A percentile compares a stretch with the other conserved stretches of the same genome.
phyloP scores from a whole-genome alignment of 2,113 vertebrate genomes.

The human (Homo sapiens) region DNA sequence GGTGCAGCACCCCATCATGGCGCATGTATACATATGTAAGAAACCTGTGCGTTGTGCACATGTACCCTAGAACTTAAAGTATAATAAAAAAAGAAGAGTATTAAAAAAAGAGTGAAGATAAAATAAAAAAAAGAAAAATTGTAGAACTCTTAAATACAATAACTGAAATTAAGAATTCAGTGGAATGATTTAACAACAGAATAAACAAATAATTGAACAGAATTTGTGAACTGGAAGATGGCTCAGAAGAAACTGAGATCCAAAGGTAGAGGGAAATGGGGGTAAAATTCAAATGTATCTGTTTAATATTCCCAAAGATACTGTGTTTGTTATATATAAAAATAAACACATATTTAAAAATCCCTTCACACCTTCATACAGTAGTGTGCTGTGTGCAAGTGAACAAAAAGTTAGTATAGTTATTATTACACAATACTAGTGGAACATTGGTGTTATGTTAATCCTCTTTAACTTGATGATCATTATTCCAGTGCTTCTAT shows the following conservation, averaged over 20 bases:
- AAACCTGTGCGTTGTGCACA: too few species aligned
- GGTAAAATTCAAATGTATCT: not conserved
- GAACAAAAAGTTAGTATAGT: not conserved
- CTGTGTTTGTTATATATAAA: not conserved
- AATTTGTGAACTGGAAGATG: not conserved
- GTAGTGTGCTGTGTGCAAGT: not conserved
- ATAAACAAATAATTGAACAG: not conserved
- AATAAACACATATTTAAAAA: not conserved
- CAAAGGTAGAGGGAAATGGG: not conserved
- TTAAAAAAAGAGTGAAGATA: too few species aligned
- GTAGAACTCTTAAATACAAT: not conserved
- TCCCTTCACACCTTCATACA: not conserved
- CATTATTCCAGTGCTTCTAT: not conserved
- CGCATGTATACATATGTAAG: too few species aligned
- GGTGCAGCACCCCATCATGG: too few species aligned
- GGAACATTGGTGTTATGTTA: not conserved
- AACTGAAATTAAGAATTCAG: not conserved
- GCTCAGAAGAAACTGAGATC: not conserved
- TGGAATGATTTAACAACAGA: not conserved
- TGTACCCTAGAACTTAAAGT: too few species aligned
- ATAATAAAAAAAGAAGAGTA: too few species aligned
- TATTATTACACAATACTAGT: not conserved
- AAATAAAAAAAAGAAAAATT: not conserved
- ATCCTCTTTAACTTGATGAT: not conserved
- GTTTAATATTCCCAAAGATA: not conserved